Evolutionary conservation across 2,888 invertebrate genomes (phyloP), one percentile per base, ranked within the genome.

Genomic region (Leptinotarsa haldemani): DNA sequence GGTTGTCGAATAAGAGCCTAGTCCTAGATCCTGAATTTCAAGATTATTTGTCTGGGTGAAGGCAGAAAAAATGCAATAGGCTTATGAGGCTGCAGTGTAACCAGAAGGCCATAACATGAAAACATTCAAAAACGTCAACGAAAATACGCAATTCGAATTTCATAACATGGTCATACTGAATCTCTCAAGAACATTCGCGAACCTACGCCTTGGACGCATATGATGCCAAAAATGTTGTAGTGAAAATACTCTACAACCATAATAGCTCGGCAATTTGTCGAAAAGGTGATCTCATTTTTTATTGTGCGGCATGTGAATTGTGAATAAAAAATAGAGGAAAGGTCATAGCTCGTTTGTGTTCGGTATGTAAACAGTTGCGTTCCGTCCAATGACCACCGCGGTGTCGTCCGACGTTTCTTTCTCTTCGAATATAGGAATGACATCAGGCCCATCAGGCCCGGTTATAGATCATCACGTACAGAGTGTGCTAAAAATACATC

Each of bases 381-480:
- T 48, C 30, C 46, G 68, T 30, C 63, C 70, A 52, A 63, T 63
- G 53, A 53, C 71, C 71, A 71, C 58, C 61, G 48, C 18, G 65
- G 15, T 53, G 30, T 18, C 40, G 58, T 70, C 25, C 40, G 67
- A 25, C 15, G 40, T 52, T 75, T 64, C 75, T 72, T 75, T 75
- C 75, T 75, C 67, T 72, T 56, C 71, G 74, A 74, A 76, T 76
- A 74, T 74, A 76, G 74, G 22, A 61, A 74, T 76, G 76, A 76
- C 76, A 76, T 76, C 76, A 76, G 71, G 71, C 68, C 20, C 56
- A 12, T 64, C 40, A 46, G 50, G 18, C 67, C 66, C 68, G 68
- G 58, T 68, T 47, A 56, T 46, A 53, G 46, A 68, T 46, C 61
- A 40, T 61, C 61, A 12, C 30, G n/a, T 61, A 61, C 61, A 40